Evolutionary conservation across 2,797 vertebrate genomes (phyloP).

Genomic region (Tapera naevia): DNA sequence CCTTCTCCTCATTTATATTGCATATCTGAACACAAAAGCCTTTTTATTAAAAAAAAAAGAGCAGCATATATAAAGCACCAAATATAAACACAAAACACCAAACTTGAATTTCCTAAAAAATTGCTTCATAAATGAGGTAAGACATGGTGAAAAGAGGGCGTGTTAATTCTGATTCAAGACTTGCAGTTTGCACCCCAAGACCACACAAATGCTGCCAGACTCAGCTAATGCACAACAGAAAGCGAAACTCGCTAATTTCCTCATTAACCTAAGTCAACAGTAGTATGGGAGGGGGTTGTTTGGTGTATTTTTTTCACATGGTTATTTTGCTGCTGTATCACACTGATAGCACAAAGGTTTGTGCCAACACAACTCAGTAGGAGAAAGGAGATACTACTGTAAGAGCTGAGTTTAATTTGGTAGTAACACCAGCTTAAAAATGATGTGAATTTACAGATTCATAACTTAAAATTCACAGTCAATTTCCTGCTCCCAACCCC

Average conservation of each 20-base stretch:
- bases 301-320: rapidly evolving
- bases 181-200: background rate
- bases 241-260: background rate
- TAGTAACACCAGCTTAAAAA: background rate
- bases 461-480: background rate
- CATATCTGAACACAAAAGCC: background rate
- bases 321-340: background rate
- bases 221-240: background rate
- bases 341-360: background rate
- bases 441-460: background rate
- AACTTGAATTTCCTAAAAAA: background rate
- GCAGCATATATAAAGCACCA: too few relatives aligned
- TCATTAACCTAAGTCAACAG: background rate
- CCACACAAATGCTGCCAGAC: background rate
- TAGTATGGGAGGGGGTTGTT: background rate
- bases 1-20: background rate
- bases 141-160: background rate
- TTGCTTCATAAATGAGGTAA: background rate
- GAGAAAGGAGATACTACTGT: background rate
- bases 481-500: background rate
- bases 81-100: background rate
- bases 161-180: background rate
- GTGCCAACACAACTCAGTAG: background rate
- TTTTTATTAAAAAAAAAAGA: background rate
- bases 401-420: background rate